Evolutionary conservation across 1,140 invertebrate species (phyloP).

Genomic region (Portunus trituberculatus): DNA sequence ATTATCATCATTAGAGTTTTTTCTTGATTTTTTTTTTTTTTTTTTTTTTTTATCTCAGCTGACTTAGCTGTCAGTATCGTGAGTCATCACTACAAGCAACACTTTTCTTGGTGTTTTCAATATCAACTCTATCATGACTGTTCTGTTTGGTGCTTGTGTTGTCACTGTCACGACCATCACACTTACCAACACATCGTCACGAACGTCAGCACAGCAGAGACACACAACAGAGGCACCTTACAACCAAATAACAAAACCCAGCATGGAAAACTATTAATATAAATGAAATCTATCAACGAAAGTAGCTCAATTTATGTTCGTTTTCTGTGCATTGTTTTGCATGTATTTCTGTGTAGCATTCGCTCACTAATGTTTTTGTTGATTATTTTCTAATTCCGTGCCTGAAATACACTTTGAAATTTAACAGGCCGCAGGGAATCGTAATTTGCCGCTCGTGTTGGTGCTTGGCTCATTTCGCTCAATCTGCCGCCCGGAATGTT

Average conservation of each 20-base stretch:
- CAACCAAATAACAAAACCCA: too few relatives aligned
- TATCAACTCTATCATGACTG: neutral
- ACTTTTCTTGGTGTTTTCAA: neutral
- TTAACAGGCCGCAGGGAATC: neutral
- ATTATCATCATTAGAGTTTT: too few relatives aligned
- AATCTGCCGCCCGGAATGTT: neutral
- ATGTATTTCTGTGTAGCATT: neutral
- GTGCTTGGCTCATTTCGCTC: neutral
- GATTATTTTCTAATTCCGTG: neutral
- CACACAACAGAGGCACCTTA: too few relatives aligned
- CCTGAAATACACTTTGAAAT: neutral
- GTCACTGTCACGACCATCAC: too few relatives aligned
- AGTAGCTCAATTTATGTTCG: too few relatives aligned
- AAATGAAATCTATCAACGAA: too few relatives aligned
- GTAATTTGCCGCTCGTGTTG: neutral
- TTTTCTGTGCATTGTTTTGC: too few relatives aligned
- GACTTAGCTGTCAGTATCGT: neutral
- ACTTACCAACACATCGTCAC: too few relatives aligned
- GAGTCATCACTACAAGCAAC: neutral
- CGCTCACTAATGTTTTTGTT: neutral
- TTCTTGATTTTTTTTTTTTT: too few relatives aligned
- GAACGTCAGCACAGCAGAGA: too few relatives aligned
- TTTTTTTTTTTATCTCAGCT: neutral
- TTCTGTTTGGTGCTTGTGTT: too few relatives aligned
- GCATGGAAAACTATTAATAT: too few relatives aligned